Evolutionary conservation across 2,888 invertebrate genomes (phyloP), one percentile per base, ranked within the genome.

Genomic region (Agrochola lota): DNA sequence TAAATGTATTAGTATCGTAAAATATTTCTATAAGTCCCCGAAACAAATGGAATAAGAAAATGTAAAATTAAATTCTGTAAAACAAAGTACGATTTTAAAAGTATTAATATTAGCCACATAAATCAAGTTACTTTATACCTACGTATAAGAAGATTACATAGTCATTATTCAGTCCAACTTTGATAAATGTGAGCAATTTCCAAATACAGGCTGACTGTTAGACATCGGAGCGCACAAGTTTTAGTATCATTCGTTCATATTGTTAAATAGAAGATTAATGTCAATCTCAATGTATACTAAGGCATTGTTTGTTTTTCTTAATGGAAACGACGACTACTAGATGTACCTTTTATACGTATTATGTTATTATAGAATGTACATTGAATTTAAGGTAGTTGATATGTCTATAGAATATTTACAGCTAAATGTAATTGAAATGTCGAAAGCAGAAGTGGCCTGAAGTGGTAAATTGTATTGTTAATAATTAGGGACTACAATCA

Each of bases 401-500:
- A 43, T 46, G 46, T 9, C 46, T 57, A n/a, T 55, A 57, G 9
- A 35, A 77, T 43, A 67, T 43, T 30, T 52, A 49, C 40, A 67
- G 67, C 57, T 57, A 35, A 78, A 67, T 67, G 30, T 71, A 78
- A 81, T 84, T 74, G 80, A 80, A 82, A 80, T 73, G 74, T 81
- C 85, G 83, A 86, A 88, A 87, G 74, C 87, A 83, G 84, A 81
- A 76, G 84, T 88, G 86, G 86, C 89, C 87, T 83, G 84, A 82
- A 75, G 84, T 88, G 87, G 87, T 90, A 88, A 89, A 89, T 89
- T 89, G 85, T 89, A 83, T 87, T 86, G 88, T 90, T 90, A 90
- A 91, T 91, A 89, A 90, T 90, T 90, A 89, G 87, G 89, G 87
- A 80, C 83, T 88, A 90, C 92, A 93, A 92, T 94, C 92, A 90